Evolutionary conservation across 2,888 invertebrate genomes (phyloP).

Genomic region (Ceramica pisi): DNA sequence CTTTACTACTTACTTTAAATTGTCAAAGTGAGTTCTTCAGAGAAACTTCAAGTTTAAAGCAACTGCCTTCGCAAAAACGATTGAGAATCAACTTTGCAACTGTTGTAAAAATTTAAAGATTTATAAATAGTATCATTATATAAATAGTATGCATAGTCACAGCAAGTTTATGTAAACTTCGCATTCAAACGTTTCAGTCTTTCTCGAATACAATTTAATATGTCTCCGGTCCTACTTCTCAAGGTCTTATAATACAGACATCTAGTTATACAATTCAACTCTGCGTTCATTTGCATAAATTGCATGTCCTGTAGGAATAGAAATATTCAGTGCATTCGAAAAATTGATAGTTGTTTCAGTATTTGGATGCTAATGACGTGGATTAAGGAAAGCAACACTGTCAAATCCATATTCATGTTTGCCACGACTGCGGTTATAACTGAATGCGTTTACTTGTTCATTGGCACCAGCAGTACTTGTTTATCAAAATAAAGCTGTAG

Average conservation of each 20-base stretch:
- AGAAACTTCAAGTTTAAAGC: too few species aligned
- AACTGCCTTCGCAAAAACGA: too few species aligned
- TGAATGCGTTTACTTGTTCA: constrained; percentile 12
- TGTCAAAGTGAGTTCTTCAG: too few species aligned
- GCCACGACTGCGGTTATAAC: constrained; percentile 4
- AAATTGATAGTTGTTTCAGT: constrained; percentile 2
- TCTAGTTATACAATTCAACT: constrained; percentile 18
- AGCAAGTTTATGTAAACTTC: too few species aligned
- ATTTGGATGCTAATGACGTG: neutral
- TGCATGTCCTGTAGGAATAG: constrained; percentile 14
- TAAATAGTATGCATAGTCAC: too few species aligned
- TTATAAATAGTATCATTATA: too few species aligned
- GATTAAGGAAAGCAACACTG: constrained; percentile 18
- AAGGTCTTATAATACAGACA: neutral
- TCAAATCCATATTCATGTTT: constrained; percentile 40
- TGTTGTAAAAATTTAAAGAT: too few species aligned
- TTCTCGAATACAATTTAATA: constrained; percentile 1
- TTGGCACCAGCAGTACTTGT: too few species aligned
- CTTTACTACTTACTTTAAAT: too few species aligned
- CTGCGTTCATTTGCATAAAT: constrained; percentile 35
- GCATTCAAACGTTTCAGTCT: neutral
- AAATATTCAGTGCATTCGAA: constrained; percentile 20
- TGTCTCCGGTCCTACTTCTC: neutral
- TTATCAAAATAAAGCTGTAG: too few species aligned
- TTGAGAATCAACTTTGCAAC: too few species aligned